phyloP scores from a whole-genome alignment of 1,140 invertebrate species.

The Panagrolaimus sp. region DNA sequence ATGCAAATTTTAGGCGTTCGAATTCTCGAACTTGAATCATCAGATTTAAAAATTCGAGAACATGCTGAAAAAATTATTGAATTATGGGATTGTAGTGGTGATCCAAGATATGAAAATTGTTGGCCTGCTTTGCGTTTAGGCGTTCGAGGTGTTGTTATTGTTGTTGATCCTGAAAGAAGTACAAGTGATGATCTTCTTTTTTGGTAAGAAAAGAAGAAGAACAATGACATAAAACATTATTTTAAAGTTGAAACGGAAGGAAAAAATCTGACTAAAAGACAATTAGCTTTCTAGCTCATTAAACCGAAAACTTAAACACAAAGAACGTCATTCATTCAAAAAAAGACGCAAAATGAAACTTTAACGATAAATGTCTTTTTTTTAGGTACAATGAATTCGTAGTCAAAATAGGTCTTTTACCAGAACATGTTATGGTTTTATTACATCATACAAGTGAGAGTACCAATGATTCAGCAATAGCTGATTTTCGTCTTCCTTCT shows the following conservation, averaged over 20 bases:
- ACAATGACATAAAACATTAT: not conserved
- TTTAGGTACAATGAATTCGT: constrained; percentile 71
- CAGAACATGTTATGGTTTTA: constrained; percentile 59
- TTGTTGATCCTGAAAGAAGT: constrained; percentile 67
- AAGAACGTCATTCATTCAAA: too few species aligned
- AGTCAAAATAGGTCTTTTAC: constrained; percentile 61
- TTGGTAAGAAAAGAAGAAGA: constrained; percentile 62
- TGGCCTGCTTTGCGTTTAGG: constrained; percentile 73
- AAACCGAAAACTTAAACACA: too few species aligned
- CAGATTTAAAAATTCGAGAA: constrained; percentile 60
- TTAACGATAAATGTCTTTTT: not conserved
- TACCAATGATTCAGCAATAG: constrained; percentile 45
- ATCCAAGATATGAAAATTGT: constrained; percentile 69
- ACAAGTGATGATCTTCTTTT: constrained; percentile 69
- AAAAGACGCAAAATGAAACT: too few species aligned
- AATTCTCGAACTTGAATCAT: constrained; percentile 70
- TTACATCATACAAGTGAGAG: constrained; percentile 54
- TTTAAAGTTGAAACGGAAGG: constrained; percentile 6
- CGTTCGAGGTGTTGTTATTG: constrained; percentile 71
- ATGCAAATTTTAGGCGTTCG: constrained; percentile 56
- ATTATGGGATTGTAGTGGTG: constrained; percentile 72
- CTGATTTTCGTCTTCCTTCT: constrained; percentile 45
- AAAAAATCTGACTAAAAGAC: not conserved
- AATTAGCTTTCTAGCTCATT: too few species aligned
- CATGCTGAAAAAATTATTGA: constrained; percentile 65